These are phyloP conservation scores for Pampus argenteus DNA, from an alignment of 2,797 vertebrate species.

Conservation along the genomic window DNA sequence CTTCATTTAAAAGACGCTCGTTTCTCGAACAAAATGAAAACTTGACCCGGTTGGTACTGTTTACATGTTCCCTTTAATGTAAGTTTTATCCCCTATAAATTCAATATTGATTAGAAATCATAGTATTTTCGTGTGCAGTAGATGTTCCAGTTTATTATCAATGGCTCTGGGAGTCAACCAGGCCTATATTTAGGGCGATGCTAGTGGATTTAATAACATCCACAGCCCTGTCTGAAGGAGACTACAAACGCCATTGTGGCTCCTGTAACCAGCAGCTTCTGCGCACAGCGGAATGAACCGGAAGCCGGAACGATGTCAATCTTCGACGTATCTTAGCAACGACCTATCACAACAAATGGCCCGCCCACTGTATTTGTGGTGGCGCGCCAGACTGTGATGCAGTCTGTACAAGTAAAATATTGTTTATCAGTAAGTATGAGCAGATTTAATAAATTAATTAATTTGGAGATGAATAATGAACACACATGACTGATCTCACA, in stretches of 20 bases:
- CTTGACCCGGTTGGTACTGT: conserved; percentile 89
- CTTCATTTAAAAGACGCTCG: conserved; percentile 82
- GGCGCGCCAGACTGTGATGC: conserved; percentile 21
- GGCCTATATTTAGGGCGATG: conserved; percentile 90
- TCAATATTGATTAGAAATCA: conserved; percentile 86
- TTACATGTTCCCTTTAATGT: conserved; percentile 90
- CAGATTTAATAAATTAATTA: background rate
- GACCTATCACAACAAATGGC: conserved; percentile 66
- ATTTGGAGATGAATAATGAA: background rate
- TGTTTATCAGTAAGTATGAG: background rate
- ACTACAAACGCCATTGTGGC: conserved; percentile 90
- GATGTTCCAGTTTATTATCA: conserved; percentile 90
- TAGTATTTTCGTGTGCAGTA: conserved; percentile 88
- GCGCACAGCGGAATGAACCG: conserved; percentile 70
- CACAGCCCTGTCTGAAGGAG: conserved; percentile 85
- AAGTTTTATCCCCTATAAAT: conserved; percentile 84
- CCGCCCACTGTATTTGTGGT: conserved; percentile 59
- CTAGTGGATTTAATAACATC: conserved; percentile 88
- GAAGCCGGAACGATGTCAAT: conserved; percentile 78
- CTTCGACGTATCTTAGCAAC: conserved; percentile 69
- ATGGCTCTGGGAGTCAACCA: conserved; percentile 88
- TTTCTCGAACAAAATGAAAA: conserved; percentile 88
- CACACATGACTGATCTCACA: accelerated
- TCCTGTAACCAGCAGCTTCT: conserved; percentile 81
- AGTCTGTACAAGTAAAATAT: background rate